A percentile compares a stretch with the other conserved stretches of the same genome.
Evolutionary conservation across 2,888 invertebrate genomes (phyloP).

Genomic region (Hemaris fuciformis): DNA sequence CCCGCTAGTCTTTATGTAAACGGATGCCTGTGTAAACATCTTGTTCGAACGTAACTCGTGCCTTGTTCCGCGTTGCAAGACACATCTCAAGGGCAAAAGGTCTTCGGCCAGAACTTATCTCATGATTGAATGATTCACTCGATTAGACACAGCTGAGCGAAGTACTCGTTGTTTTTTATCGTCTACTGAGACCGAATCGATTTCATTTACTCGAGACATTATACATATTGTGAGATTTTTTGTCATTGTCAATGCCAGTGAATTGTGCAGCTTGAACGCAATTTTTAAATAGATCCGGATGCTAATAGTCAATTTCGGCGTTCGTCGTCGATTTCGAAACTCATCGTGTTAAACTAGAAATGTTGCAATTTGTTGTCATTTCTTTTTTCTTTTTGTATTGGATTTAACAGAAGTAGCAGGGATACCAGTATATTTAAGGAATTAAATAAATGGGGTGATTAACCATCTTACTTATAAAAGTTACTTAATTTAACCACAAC

Average conservation of each 20-base stretch:
- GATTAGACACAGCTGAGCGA: conserved; percentile 7
- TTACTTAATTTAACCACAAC: no score
- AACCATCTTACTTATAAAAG: no score
- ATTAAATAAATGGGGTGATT: no score
- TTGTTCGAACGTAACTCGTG: background rate
- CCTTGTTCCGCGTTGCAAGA: background rate
- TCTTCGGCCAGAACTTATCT: conserved; percentile 4
- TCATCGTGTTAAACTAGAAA: no score
- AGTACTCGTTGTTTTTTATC: conserved; percentile 7
- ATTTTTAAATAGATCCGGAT: background rate
- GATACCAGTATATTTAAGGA: no score
- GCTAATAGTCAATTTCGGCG: background rate
- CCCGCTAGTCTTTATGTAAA: background rate
- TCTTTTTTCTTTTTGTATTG: no score
- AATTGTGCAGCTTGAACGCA: background rate
- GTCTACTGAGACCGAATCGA: background rate
- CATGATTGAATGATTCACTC: conserved; percentile 11
- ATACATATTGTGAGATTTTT: background rate
- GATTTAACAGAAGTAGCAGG: no score
- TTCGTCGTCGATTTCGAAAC: no score
- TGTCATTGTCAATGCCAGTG: background rate
- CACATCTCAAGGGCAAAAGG: conserved; percentile 5
- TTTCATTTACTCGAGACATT: no score
- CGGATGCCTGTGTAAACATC: background rate
- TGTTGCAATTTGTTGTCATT: no score